These are phyloP conservation scores for Dryobota labecula DNA, from an alignment of 2,888 invertebrate species.

Conservation along the genomic window DNA sequence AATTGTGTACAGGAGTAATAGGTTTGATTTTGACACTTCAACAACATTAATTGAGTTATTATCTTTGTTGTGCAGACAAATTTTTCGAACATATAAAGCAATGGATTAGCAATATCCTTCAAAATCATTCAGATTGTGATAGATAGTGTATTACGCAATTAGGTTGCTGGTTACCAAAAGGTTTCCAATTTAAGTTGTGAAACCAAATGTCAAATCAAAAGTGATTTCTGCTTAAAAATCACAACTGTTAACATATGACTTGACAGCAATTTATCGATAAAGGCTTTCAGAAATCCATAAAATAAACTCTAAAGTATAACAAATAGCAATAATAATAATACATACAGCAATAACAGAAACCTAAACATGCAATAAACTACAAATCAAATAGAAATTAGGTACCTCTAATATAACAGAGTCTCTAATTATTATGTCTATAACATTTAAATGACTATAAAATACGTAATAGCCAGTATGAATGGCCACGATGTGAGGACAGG, in stretches of 20 bases:
- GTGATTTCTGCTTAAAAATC: neutral
- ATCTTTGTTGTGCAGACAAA: no score
- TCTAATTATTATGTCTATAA: conserved; percentile 37
- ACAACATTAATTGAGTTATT: no score
- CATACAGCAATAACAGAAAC: no score
- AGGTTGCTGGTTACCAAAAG: no score
- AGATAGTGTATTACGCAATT: no score
- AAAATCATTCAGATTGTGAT: no score
- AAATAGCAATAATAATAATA: no score
- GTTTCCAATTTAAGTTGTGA: neutral
- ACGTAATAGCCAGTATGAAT: conserved; percentile 43
- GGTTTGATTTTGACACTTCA: no score
- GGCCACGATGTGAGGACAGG: conserved; percentile 41
- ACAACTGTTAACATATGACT: neutral
- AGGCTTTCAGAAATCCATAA: neutral
- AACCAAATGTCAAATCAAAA: neutral
- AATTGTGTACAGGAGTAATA: no score
- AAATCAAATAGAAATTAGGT: conserved; percentile 45
- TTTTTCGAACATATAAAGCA: no score
- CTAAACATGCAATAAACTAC: conserved; percentile 18
- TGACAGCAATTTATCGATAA: neutral
- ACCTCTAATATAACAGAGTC: conserved; percentile 7
- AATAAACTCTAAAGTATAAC: neutral
- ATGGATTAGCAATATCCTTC: no score
- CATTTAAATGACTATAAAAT: conserved; percentile 40